Conservation (phyloP, 2,888 invertebrate species). For the Oligia fasciuncula region DNA sequence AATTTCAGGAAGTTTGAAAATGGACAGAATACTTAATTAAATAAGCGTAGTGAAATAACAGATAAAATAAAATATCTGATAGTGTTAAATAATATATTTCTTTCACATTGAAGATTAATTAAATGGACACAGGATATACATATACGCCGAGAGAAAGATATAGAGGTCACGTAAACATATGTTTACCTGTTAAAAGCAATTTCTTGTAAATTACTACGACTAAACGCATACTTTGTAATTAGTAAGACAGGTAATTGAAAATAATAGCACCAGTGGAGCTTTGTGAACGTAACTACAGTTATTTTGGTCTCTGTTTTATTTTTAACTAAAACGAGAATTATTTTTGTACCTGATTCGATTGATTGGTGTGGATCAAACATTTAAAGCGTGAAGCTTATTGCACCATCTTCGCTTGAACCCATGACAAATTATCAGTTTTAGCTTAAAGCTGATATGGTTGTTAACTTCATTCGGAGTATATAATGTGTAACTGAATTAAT, state of each 20-base stretch:
- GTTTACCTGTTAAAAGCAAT: slow-evolving; percentile 36
- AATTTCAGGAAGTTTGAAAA: too few species aligned
- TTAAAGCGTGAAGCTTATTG: not conserved
- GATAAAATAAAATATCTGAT: too few species aligned
- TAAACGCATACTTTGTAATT: slow-evolving; percentile 55
- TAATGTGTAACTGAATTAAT: too few species aligned
- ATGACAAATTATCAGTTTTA: not conserved
- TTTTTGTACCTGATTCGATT: not conserved
- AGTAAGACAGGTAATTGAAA: slow-evolving; percentile 44
- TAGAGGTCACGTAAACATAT: not conserved
- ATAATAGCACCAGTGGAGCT: slow-evolving; percentile 27
- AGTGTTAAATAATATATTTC: too few species aligned
- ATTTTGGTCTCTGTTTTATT: slow-evolving; percentile 1
- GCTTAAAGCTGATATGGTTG: not conserved
- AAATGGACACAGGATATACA: too few species aligned
- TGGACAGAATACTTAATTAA: too few species aligned
- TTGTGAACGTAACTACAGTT: slow-evolving; percentile 1
- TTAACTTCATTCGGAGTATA: not conserved
- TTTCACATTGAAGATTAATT: too few species aligned
- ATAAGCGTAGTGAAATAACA: too few species aligned
- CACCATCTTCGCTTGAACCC: not conserved
- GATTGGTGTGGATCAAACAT: not conserved
- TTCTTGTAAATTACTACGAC: slow-evolving; percentile 46
- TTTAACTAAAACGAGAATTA: not conserved
- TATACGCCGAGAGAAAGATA: too few species aligned